These are phyloP conservation scores for Pterois miles DNA, from an alignment of 2,797 vertebrate genomes.

Conservation along the genomic window DNA sequence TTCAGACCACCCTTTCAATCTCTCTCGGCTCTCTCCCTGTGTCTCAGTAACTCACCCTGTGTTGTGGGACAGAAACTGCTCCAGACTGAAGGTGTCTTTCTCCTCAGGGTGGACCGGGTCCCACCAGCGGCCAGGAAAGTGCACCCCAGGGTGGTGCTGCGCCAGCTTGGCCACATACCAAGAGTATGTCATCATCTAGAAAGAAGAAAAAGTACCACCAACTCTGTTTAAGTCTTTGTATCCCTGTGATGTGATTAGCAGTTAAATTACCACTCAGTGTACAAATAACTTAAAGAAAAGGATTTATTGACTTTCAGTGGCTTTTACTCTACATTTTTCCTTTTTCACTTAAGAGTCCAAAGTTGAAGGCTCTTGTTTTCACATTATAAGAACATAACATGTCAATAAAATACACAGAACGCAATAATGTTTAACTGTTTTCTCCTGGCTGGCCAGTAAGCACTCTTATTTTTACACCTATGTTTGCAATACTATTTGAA, in stretches of 20 bases:
- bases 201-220: slow-evolving; percentile 24
- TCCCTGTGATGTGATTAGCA: slow-evolving; percentile 6
- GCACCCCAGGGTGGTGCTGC: slow-evolving; percentile 87
- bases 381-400: not conserved
- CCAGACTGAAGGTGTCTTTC: slow-evolving; percentile 91
- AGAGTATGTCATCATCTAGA: slow-evolving; percentile 96
- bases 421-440: not conserved
- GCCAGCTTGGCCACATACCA: slow-evolving; percentile 95
- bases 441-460: not conserved
- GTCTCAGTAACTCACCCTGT: slow-evolving; percentile 85
- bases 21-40: slow-evolving; percentile 3
- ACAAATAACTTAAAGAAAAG: not conserved
- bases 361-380: not conserved
- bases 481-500: not conserved
- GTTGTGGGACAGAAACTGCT: slow-evolving; percentile 92
- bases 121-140: slow-evolving; percentile 92
- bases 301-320: slow-evolving; percentile 1
- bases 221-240: slow-evolving; percentile 17
- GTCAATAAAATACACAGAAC: not conserved
- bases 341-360: too few relatives aligned
- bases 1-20: slow-evolving; percentile 35
- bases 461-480: not conserved
- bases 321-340: not conserved
- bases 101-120: slow-evolving; percentile 80
- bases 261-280: not conserved